A percentile compares a stretch with the other conserved stretches of the same genome.
phyloP scores from a whole-genome alignment of 2,113 vertebrate genomes.

The Dromas ardeola region DNA sequence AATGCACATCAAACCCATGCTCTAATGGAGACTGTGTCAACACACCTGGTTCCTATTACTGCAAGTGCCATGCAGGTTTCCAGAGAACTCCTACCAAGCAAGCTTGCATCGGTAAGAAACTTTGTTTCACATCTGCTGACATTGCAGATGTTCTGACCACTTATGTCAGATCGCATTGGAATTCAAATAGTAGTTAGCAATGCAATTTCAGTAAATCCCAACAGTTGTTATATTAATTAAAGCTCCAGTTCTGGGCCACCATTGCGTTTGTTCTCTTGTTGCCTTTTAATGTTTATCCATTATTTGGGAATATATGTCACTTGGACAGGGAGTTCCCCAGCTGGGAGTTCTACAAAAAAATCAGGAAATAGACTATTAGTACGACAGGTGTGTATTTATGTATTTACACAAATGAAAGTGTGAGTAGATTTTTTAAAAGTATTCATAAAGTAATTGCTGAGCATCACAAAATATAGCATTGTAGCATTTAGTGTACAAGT shows the following conservation, averaged over 20 bases:
- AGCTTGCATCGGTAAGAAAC: constrained; percentile 76
- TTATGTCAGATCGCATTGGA: not conserved
- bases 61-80: constrained; percentile 79
- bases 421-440: not conserved
- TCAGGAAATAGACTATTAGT: not conserved
- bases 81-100: constrained; percentile 77
- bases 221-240: not conserved
- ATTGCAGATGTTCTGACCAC: not conserved
- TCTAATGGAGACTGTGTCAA: constrained; percentile 80
- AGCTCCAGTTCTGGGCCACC: not conserved
- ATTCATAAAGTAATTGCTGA: not conserved
- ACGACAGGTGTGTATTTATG: not conserved
- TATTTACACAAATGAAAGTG: not conserved
- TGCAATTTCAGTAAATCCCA: not conserved
- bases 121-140: not conserved
- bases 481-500: not conserved
- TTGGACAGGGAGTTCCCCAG: not conserved
- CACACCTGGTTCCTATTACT: constrained; percentile 82
- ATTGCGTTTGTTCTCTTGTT: not conserved
- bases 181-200: not conserved
- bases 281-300: not conserved
- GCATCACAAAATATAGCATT: not conserved
- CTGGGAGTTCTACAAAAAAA: not conserved
- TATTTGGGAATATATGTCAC: not conserved
- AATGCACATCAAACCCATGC: constrained; percentile 78